These are phyloP conservation scores for Batillaria attramentaria DNA, from an alignment of 1,140 invertebrate genomes.

Conservation along the genomic window DNA sequence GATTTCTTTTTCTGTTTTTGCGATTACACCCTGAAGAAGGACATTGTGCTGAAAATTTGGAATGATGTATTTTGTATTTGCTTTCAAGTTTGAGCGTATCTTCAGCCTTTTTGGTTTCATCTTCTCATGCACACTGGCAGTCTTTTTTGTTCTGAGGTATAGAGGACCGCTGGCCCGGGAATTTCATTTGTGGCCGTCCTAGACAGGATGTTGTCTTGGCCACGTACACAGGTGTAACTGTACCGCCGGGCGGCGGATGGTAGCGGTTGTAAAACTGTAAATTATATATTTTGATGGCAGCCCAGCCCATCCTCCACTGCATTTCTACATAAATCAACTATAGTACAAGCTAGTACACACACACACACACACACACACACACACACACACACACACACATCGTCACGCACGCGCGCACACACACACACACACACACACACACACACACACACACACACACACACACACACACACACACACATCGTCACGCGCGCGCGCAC, in stretches of 20 bases:
- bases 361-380: slow-evolving; percentile 11
- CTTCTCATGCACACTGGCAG: no score
- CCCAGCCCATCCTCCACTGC: neutral
- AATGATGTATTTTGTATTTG: no score
- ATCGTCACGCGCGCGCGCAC: slow-evolving; percentile 9
- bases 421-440: slow-evolving; percentile 2
- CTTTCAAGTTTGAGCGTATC: no score
- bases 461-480: slow-evolving; percentile 18
- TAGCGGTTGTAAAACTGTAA: neutral
- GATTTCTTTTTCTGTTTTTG: no score
- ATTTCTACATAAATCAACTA: neutral
- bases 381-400: neutral
- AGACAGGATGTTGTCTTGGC: no score
- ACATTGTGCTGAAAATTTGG: no score
- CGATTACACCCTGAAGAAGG: no score
- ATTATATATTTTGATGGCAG: neutral
- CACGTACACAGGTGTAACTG: neutral
- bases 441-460: slow-evolving; percentile 11
- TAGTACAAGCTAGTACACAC: neutral
- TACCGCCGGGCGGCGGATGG: neutral
- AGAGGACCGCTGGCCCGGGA: no score
- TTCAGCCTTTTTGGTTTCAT: no score
- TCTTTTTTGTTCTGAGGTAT: no score
- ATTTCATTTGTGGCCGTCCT: no score
- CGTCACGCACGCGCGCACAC: neutral